A percentile compares a stretch with the other conserved stretches of the same genome.
Conservation (phyloP, 2,113 vertebrate species). For the Scomber scombrus region DNA sequence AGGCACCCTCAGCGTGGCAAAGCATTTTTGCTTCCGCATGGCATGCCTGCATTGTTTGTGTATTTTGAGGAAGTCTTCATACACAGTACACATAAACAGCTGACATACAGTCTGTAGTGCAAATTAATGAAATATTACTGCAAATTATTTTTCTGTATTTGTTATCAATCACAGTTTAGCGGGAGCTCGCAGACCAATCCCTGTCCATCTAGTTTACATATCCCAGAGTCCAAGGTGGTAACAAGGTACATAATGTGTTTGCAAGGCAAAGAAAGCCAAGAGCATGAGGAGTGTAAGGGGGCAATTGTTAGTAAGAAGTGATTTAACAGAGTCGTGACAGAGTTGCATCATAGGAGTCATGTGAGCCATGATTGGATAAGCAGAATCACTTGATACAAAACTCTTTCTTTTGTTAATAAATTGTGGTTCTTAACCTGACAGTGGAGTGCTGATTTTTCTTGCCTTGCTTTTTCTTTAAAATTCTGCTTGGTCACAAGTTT, state of each 20-base stretch:
- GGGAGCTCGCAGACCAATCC: not conserved
- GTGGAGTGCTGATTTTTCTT: not conserved
- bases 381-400: not conserved
- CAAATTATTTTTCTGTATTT: not conserved
- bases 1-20: not conserved
- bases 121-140: not conserved
- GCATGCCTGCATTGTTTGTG: not conserved
- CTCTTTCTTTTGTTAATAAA: not conserved
- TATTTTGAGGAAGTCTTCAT: not conserved
- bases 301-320: not conserved
- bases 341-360: not conserved
- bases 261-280: not conserved
- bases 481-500: slow-evolving; percentile 12
- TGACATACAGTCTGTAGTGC: not conserved
- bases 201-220: not conserved
- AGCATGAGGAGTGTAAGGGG: not conserved
- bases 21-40: not conserved
- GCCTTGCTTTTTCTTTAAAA: not conserved
- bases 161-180: not conserved
- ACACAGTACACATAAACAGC: not conserved
- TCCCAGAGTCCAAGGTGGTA: not conserved
- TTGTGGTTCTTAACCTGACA: not conserved
- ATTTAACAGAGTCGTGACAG: too few relatives aligned
- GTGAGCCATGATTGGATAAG: not conserved
- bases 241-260: not conserved